These are phyloP conservation scores for Chamaetylas fuelleborni DNA, from an alignment of 2,113 vertebrate species.

Conservation along the genomic window DNA sequence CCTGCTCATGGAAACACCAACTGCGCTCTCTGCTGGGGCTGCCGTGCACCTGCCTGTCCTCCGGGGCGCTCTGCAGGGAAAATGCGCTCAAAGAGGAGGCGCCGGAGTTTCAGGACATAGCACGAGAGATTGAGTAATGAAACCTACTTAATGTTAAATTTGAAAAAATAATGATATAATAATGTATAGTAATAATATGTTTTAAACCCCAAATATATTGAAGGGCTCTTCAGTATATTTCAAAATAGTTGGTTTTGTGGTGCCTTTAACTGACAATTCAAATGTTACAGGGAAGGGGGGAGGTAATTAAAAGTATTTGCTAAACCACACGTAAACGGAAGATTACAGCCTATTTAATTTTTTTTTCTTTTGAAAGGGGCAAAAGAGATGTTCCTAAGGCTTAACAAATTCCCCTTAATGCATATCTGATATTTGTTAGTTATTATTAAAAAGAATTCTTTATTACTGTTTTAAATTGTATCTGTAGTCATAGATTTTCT, in stretches of 20 bases:
- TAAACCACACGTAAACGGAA: rapidly evolving
- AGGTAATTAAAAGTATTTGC: not conserved
- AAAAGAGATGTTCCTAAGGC: not conserved
- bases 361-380: not conserved
- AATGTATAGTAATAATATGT: not conserved
- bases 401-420: not conserved
- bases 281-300: rapidly evolving
- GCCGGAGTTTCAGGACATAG: not conserved
- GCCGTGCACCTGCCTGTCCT: not conserved
- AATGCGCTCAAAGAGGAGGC: rapidly evolving
- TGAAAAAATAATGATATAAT: rapidly evolving
- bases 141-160: not conserved
- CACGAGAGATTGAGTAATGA: not conserved
- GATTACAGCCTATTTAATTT: not conserved
- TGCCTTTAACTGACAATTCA: not conserved
- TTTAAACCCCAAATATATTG: not conserved
- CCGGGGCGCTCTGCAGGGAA: rapidly evolving
- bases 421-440: not conserved
- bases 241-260: not conserved
- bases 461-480: not conserved
- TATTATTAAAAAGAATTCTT: not conserved
- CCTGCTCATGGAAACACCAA: not conserved
- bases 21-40: conserved; percentile 70
- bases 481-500: not conserved
- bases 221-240: not conserved